phyloP scores from a whole-genome alignment of 2,888 invertebrate genomes.

The Cantharis rufa region DNA sequence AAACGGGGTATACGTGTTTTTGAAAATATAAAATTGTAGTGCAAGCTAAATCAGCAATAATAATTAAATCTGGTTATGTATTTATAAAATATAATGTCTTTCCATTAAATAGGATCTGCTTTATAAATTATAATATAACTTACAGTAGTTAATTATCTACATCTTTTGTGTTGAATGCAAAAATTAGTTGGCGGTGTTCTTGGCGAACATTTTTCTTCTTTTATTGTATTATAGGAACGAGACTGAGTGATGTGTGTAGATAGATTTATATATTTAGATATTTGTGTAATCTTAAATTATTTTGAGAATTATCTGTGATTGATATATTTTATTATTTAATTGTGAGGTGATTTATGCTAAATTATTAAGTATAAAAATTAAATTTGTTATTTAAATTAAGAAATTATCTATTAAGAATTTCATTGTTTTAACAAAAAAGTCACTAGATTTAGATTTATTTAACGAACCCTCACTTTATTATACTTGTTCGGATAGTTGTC shows the following conservation, averaged over 20 bases:
- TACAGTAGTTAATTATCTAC: background rate
- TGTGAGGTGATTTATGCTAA: slow-evolving; percentile 43
- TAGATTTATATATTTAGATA: slow-evolving; percentile 24
- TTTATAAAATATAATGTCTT: slow-evolving; percentile 5
- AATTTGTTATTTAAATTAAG: slow-evolving; percentile 28
- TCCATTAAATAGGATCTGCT: slow-evolving; percentile 7
- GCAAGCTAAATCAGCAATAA: background rate
- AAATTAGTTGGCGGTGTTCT: slow-evolving; percentile 7
- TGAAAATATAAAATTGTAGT: background rate
- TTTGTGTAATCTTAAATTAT: slow-evolving; percentile 50
- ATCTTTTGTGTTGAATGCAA: slow-evolving; percentile 11
- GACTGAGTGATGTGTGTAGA: slow-evolving; percentile 36
- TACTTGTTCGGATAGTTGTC: background rate
- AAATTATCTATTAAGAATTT: slow-evolving; percentile 2
- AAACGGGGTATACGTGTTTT: background rate
- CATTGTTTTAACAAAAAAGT: slow-evolving; percentile 13
- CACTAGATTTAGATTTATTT: slow-evolving; percentile 26
- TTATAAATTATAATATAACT: slow-evolving; percentile 15
- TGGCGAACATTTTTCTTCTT: slow-evolving; percentile 16
- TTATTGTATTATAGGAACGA: slow-evolving; percentile 27
- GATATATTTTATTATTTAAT: slow-evolving; percentile 55
- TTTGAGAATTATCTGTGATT: slow-evolving; percentile 58
- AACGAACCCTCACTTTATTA: slow-evolving; percentile 9
- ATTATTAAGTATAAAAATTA: slow-evolving; percentile 14
- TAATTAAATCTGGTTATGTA: background rate